Evolutionary conservation across 2,113 vertebrate species (phyloP).

Genomic region (Crotalus viridis): DNA sequence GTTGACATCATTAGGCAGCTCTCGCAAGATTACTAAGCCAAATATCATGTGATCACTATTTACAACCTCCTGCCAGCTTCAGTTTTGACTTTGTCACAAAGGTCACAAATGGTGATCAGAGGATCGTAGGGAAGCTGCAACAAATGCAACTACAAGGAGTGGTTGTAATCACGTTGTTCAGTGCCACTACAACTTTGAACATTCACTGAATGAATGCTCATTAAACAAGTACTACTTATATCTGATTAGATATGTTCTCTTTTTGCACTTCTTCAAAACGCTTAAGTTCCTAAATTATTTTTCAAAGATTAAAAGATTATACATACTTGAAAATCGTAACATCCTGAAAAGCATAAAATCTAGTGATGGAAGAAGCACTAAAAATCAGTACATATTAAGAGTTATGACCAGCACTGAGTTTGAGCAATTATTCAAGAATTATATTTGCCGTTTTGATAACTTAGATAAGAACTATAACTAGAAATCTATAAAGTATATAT

Average conservation of each 20-base stretch:
- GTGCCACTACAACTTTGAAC: background rate
- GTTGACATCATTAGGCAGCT: background rate
- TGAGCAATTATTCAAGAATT: background rate
- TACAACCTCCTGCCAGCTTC: background rate
- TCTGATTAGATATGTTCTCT: background rate
- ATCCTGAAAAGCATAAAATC: background rate
- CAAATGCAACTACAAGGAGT: background rate
- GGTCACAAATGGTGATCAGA: background rate
- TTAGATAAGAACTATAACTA: background rate
- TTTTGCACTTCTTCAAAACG: background rate
- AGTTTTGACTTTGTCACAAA: background rate
- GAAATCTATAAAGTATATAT: background rate
- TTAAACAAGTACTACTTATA: background rate
- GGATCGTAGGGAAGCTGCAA: background rate
- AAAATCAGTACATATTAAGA: background rate
- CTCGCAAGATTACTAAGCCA: background rate
- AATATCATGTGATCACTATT: background rate
- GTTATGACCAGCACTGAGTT: background rate
- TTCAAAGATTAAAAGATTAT: background rate
- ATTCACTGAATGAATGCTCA: background rate
- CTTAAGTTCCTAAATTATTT: background rate
- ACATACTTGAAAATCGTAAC: background rate
- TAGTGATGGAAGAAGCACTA: background rate
- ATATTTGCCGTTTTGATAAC: background rate
- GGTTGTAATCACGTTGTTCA: background rate